Evolutionary conservation across 2,113 vertebrate species (phyloP), one percentile per base, ranked within the genome.

Genomic region (Charadrius vociferus): DNA sequence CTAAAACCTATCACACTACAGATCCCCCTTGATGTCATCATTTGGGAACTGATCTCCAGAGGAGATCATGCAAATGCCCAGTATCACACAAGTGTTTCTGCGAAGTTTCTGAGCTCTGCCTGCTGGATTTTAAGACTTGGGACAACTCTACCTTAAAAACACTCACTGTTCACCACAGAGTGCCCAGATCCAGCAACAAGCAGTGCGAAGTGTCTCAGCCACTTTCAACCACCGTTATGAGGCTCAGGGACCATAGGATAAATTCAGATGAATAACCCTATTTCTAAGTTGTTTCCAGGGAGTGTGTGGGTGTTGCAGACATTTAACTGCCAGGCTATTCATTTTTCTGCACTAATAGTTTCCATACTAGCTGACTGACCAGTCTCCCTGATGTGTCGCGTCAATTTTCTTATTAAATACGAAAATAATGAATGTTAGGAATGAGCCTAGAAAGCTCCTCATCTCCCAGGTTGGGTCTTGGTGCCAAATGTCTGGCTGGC

Each of bases 401-500:
- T 95, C 63, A 75, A 52, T 95, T 96, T 92, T 90, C 85, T 80
- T 96, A 97, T 87, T 96, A 96, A 95, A 93, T 62, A 81, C 1
- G 4, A 96, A 96, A 94, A 95, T 94, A 95, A 95, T 84, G 67
- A 91, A 81, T 52, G 74, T 58, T 67, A 88, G 36, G 45, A 95
- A 91, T 55, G 83, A 96, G 86, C 74, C 86, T 97, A 53, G 63
- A 94, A 95, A 96, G 83, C 63, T 95, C 68, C 83, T 89, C 59
- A 45, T 93, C 67, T 89, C 77, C 71, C 90, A 92, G n/a, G 53
- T 72, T 77, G 67, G 30, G 37, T 53, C 74, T 34, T 43, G 63
- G 78, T 97, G 96, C 96, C 95, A 96, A 95, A 61, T 67, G 91
- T 87, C 90, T 94, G 90, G 52, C 94, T 97, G 96, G 93, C 81